Evolutionary conservation across 1,140 invertebrate genomes (phyloP).

Genomic region (Heliconius congener): DNA sequence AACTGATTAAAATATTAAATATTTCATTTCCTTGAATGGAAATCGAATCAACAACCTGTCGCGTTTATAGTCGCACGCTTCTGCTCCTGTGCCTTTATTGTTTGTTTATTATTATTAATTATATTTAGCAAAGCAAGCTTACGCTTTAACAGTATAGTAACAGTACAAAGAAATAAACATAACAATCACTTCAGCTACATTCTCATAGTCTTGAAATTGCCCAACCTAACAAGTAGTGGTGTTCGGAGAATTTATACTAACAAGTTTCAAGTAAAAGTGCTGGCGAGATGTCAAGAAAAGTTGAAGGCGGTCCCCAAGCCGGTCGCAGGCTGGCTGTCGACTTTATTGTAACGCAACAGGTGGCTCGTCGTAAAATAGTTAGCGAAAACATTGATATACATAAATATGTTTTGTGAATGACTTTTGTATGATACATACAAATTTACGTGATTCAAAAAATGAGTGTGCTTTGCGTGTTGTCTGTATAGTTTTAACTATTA

Average conservation of each 20-base stretch:
- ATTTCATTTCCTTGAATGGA: no score
- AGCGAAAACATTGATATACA: conserved; percentile 18
- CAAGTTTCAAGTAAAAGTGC: conserved; percentile 38
- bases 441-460: not conserved
- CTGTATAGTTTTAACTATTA: not conserved
- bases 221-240: not conserved
- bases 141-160: not conserved
- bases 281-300: conserved; percentile 47
- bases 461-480: not conserved
- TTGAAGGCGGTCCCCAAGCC: conserved; percentile 35
- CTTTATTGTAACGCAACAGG: conserved; percentile 45
- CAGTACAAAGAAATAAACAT: not conserved
- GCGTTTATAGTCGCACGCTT: no score
- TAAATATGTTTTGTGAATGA: conserved; percentile 24
- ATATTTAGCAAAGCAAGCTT: not conserved
- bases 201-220: not conserved
- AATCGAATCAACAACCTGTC: no score
- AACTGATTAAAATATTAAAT: no score
- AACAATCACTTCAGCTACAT: not conserved
- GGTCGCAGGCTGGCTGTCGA: conserved; percentile 40
- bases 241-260: conserved; percentile 11
- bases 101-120: not conserved
- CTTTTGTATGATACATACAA: not conserved
- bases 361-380: conserved; percentile 42
- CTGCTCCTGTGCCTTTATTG: not conserved